Conservation (phyloP, 2,113 vertebrate genomes). For the Pachycephala philippinensis region DNA sequence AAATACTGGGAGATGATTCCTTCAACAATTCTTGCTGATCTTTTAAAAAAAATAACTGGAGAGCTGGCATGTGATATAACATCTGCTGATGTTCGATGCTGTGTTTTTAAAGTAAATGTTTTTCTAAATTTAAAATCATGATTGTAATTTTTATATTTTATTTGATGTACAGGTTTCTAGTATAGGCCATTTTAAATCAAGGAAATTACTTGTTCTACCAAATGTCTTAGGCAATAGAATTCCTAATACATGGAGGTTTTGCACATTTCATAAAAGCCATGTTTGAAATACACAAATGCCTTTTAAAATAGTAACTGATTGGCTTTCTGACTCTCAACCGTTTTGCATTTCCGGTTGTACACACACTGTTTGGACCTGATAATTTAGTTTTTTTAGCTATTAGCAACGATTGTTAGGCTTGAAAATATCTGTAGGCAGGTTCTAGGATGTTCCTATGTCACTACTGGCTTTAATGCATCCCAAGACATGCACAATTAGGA, state of each 20-base stretch:
- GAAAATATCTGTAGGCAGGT: background rate
- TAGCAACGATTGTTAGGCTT: background rate
- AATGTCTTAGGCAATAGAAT: background rate
- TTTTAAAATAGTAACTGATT: background rate
- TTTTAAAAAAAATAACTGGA: constrained; percentile 82
- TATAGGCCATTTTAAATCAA: background rate
- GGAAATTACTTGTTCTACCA: background rate
- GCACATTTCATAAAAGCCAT: background rate
- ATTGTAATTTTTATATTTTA: background rate
- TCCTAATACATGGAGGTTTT: background rate
- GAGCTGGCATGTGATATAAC: constrained; percentile 81
- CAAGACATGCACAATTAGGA: background rate
- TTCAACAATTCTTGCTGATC: constrained; percentile 80
- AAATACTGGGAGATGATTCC: constrained; percentile 95
- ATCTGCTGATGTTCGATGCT: constrained; percentile 89
- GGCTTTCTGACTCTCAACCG: background rate
- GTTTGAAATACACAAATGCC: background rate
- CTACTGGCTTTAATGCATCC: background rate
- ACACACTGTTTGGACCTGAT: background rate
- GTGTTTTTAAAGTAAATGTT: constrained; percentile 87
- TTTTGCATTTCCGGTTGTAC: background rate
- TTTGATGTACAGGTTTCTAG: background rate
- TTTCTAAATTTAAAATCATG: background rate
- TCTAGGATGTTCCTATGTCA: background rate
- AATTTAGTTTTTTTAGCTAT: background rate